phyloP scores from a whole-genome alignment of 2,888 invertebrate species.

The Catocala fraxini region DNA sequence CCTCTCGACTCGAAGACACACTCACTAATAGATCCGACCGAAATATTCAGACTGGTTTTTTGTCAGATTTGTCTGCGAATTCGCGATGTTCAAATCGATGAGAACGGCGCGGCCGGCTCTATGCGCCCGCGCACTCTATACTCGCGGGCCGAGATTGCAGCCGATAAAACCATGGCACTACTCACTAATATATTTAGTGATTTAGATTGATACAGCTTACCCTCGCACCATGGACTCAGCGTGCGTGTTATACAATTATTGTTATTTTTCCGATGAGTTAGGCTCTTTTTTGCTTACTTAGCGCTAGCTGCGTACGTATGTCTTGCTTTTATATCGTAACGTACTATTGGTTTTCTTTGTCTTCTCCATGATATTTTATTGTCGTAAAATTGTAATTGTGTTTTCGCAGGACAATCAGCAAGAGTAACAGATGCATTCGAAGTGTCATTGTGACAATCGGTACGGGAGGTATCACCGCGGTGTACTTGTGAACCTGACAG shows the following conservation, averaged over 20 bases:
- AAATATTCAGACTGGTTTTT: constrained; percentile 70
- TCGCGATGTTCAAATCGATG: constrained; percentile 57
- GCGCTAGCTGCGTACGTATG: neutral
- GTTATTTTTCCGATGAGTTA: constrained; percentile 18
- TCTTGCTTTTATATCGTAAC: constrained; percentile 7
- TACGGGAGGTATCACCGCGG: neutral
- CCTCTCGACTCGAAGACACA: constrained; percentile 79
- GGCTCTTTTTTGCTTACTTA: neutral
- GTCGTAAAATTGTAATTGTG: neutral
- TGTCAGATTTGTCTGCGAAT: constrained; percentile 62
- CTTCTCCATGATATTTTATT: constrained; percentile 10
- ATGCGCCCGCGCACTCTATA: constrained; percentile 60
- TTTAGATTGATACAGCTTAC: constrained; percentile 30
- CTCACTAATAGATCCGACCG: constrained; percentile 72
- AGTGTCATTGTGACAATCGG: neutral
- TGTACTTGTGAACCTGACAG: too few species aligned
- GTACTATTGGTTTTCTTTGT: constrained; percentile 12
- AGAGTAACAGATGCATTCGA: neutral
- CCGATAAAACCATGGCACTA: constrained; percentile 33
- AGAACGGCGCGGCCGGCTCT: constrained; percentile 52
- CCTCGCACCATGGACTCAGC: constrained; percentile 15
- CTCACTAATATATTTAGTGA: constrained; percentile 26
- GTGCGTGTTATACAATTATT: constrained; percentile 12
- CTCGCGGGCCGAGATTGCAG: constrained; percentile 35
- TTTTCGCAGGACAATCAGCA: constrained; percentile 6